Evolutionary conservation across 2,113 vertebrate species (phyloP).

Genomic region (Sebastes schlegelii): DNA sequence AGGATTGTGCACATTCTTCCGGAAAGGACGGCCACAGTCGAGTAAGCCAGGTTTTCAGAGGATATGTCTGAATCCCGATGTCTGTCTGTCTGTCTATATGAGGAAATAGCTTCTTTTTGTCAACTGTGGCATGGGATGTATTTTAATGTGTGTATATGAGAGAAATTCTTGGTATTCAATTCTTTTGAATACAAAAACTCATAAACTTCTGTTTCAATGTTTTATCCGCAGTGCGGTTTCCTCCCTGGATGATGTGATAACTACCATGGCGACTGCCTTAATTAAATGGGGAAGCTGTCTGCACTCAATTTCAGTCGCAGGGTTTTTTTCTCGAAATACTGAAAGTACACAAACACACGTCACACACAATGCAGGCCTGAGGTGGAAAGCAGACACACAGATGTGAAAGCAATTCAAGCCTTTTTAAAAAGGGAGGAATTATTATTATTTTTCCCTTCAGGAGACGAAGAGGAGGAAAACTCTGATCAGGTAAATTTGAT

Average conservation of each 20-base stretch:
- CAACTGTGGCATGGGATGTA: too few species aligned
- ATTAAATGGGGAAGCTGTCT: constrained; percentile 46
- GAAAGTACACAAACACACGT: constrained; percentile 46
- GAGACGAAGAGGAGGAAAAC: constrained; percentile 57
- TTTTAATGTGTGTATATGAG: too few species aligned
- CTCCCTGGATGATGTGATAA: constrained; percentile 31
- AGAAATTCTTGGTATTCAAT: neutral
- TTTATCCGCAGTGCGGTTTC: neutral
- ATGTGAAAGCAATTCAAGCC: constrained; percentile 60
- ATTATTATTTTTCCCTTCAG: constrained; percentile 40
- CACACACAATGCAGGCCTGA: constrained; percentile 27
- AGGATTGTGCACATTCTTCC: constrained; percentile 62
- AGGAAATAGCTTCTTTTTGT: too few species aligned
- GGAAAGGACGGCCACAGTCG: constrained; percentile 2
- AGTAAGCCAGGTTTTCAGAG: constrained; percentile 41
- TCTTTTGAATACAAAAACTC: neutral
- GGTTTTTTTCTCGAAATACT: constrained; percentile 23
- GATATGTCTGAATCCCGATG: constrained; percentile 2
- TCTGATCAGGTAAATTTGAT: constrained; percentile 76
- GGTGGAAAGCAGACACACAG: constrained; percentile 69
- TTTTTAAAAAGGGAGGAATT: constrained; percentile 32
- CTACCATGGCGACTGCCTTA: constrained; percentile 26
- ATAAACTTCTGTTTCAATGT: neutral
- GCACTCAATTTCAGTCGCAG: constrained; percentile 5
- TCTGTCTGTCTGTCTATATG: neutral